A percentile compares a stretch with the other conserved stretches of the same genome.
phyloP scores from a whole-genome alignment of 2,797 vertebrate genomes.

The Catharus ustulatus region DNA sequence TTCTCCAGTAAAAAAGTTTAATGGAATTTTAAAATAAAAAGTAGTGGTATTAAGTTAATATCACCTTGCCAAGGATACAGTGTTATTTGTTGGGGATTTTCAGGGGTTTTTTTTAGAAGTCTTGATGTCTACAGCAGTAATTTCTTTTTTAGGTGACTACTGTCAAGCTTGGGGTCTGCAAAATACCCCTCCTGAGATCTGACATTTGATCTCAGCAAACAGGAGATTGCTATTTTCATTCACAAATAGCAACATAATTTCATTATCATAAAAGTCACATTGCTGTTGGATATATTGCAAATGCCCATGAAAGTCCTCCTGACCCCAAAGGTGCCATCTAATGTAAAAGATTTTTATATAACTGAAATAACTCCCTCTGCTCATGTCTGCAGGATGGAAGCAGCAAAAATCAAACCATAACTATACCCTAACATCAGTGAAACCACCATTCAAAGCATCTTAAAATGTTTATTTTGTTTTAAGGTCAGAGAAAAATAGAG shows the following conservation, averaged over 20 bases:
- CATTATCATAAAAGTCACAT: conserved; percentile 19
- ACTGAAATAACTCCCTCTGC: background rate
- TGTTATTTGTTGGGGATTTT: background rate
- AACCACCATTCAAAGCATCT: background rate
- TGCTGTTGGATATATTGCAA: background rate
- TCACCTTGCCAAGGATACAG: background rate
- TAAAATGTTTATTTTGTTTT: background rate
- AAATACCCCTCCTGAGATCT: background rate
- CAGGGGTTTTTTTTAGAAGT: background rate
- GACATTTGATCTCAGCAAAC: conserved; percentile 6
- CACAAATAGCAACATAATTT: conserved; percentile 7
- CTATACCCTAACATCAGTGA: background rate
- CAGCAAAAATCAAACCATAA: background rate
- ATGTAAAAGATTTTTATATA: background rate
- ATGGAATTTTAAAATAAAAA: background rate
- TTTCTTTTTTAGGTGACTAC: background rate
- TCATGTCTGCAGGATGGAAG: background rate
- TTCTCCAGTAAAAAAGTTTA: background rate
- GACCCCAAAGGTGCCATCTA: background rate
- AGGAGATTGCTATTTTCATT: conserved; percentile 1
- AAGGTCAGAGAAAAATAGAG: background rate
- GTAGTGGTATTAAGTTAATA: background rate
- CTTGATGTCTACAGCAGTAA: background rate
- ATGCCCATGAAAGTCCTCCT: background rate
- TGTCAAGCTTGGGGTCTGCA: background rate